Conservation (phyloP, 2,113 vertebrate species). For the Rhinolophus ferrumequinum region DNA sequence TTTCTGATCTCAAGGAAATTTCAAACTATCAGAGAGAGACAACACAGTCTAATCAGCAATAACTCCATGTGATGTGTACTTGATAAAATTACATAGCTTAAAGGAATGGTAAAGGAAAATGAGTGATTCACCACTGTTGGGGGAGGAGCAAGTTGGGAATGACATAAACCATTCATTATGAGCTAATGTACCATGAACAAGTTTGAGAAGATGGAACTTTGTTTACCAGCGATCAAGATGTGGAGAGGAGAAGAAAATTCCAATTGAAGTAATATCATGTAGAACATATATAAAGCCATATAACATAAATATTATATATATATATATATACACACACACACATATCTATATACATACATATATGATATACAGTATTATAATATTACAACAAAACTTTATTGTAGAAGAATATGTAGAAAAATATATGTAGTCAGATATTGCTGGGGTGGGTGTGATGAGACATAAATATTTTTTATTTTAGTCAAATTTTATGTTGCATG, state of each 20-base stretch:
- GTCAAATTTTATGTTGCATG: neutral
- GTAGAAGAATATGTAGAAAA: neutral
- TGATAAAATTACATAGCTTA: neutral
- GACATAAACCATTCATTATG: neutral
- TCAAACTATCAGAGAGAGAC: neutral
- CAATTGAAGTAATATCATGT: neutral
- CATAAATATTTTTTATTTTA: neutral
- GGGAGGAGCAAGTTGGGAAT: rapidly evolving
- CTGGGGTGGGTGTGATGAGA: neutral
- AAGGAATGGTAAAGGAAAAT: neutral
- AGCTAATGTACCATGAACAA: neutral
- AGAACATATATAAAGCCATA: neutral
- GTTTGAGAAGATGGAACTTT: neutral
- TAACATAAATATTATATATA: neutral
- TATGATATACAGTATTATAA: neutral
- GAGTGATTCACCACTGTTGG: neutral
- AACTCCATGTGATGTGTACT: neutral
- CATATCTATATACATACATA: too few relatives aligned
- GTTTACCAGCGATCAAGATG: neutral
- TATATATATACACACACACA: too few relatives aligned
- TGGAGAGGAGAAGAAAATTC: neutral
- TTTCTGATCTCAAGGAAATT: neutral
- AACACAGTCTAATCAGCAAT: neutral
- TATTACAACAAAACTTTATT: neutral
- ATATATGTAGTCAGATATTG: neutral